Percentiles rank a stretch among this genome's conserved stretches.
Conservation (phyloP, 2,797 vertebrate species). For the Pantherophis vulpinus region DNA sequence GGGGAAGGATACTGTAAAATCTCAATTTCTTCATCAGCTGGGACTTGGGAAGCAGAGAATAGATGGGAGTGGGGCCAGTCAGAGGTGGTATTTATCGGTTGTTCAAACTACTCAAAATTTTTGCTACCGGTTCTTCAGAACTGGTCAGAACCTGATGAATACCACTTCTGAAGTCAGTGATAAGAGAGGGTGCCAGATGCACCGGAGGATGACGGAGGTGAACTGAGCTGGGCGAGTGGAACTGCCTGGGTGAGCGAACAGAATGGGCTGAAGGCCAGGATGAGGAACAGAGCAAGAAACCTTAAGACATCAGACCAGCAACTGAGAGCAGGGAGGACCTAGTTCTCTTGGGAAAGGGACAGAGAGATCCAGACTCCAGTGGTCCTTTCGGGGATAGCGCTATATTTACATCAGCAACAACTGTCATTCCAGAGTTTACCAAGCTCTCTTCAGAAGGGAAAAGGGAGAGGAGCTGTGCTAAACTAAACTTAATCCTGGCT, state of each 20-base stretch:
- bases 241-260: neutral
- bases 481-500: neutral
- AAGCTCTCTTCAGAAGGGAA: neutral
- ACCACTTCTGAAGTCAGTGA: neutral
- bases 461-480: neutral
- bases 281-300: neutral
- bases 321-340: neutral
- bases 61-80: too few species aligned
- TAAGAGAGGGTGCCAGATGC: neutral
- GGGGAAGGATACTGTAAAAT: too few species aligned
- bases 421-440: neutral
- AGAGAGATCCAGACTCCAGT: neutral
- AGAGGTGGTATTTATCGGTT: too few species aligned
- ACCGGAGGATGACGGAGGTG: neutral
- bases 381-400: too few species aligned
- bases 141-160: too few species aligned
- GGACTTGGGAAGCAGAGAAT: too few species aligned
- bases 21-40: too few species aligned
- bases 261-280: neutral
- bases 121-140: too few species aligned
- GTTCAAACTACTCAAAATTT: too few species aligned
- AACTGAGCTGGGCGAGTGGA: neutral
- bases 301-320: neutral
- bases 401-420: neutral
- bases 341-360: neutral